Base-by-base conservation (phyloP, 2,113 vertebrate genomes). In the Gymnorhina tibicen region DNA sequence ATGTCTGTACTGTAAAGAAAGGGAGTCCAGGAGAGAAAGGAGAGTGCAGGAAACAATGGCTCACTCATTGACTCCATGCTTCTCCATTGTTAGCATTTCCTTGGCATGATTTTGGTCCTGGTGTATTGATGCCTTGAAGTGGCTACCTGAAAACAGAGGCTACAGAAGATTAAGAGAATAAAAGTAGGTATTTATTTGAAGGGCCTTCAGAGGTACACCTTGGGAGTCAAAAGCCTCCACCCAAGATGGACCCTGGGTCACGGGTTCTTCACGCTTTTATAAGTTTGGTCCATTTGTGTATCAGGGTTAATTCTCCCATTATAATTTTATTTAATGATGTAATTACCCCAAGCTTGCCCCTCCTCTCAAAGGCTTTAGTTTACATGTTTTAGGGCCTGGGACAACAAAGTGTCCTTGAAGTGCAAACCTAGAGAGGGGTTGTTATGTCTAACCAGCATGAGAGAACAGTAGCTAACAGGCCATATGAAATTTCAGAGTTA, bases 1-100 rank as follows among this genome's bases (percentile, higher is more conserved):
- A 2, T 37, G 10, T 63, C 39, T 67, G 3, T 24, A 9, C 16
- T 62, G 37, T 83, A 24, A 70, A 79, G 56, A 47, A 79, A 20
- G 39, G 30, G 8, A 3, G 2, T 72, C 19, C 22, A 46, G 70
- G 11, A 68, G 52, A 41, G 15, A 35, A 59, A 35, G 22, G 56
- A 59, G 41, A n/a, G 21, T 23, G 35, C 58, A 26, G 69, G 26
- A 70, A 85, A 44, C 42, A 68, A 6, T 11, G 26, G 6, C 32
- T 72, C 1, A 0, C 32, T 72, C 1, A 0, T 49, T 27, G 18
- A 12, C 22, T 26, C 56, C 4, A 0, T 53, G 24, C 47, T 82
- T 67, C 28, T 88, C 32, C 21, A 26, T 12, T 72, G 15, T 32
- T 44, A 35, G 28, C 15, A 27, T 47, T 18, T 69, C 14, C 41